phyloP scores from a whole-genome alignment of 2,888 invertebrate genomes.

The Seira sanloemensis region DNA sequence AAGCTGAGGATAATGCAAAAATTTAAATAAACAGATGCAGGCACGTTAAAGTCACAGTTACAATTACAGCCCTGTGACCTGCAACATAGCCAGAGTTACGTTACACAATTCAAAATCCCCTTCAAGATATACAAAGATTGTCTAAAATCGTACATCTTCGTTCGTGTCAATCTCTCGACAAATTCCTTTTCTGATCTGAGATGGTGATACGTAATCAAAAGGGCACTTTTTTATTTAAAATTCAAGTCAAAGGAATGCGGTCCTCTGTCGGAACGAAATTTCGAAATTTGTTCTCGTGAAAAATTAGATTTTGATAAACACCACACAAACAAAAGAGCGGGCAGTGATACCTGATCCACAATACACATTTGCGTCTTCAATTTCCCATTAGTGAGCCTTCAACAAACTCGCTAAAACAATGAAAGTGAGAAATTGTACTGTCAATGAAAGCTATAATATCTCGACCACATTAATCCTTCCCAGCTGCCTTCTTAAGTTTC shows the following conservation, averaged over 20 bases:
- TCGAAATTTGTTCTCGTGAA: too few relatives aligned
- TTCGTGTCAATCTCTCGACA: neutral
- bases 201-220: neutral
- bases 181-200: neutral
- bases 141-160: neutral
- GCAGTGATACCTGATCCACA: neutral
- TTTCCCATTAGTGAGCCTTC: constrained; percentile 3
- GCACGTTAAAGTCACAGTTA: too few relatives aligned
- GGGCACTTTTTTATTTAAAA: neutral
- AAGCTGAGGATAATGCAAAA: too few relatives aligned
- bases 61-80: too few relatives aligned
- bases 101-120: neutral
- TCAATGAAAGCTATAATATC: neutral
- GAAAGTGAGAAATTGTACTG: neutral
- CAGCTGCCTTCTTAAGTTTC: neutral
- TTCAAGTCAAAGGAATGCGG: too few relatives aligned
- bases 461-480: constrained; percentile 19
- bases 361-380: neutral
- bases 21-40: too few relatives aligned
- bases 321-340: neutral
- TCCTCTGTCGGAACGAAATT: too few relatives aligned
- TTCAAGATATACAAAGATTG: neutral
- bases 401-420: neutral
- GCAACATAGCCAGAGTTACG: neutral
- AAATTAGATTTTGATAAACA: neutral